Base-by-base conservation (phyloP, 2,113 vertebrate species). In the Nibea albiflora region DNA sequence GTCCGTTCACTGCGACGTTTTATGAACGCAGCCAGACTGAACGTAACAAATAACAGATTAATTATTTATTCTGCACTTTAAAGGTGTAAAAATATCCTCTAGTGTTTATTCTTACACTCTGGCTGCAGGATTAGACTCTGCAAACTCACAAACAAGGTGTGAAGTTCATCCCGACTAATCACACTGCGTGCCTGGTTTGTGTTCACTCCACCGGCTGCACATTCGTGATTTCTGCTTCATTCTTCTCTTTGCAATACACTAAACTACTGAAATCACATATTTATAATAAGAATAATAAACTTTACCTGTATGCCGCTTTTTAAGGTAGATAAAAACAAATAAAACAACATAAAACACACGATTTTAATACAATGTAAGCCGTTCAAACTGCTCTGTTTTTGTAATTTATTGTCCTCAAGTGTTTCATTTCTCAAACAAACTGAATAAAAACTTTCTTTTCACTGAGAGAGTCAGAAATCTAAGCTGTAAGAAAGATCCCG, bases 91-190 rank as follows among this genome's bases (percentile, higher is more conserved):
- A 69, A 60, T 26, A 76, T 53, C 73, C 22, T 22, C 26, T 2
- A 0, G 12, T 19, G 42, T 68, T 17, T 70, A 0, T 73, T 69
- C 68, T 73, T 46, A 31, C 28, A 12, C 16, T n/a, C n/a, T n/a
- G n/a, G n/a, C n/a, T 47, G 15, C 7, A 64, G 64, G 78, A 84
- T 84, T 58, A 44, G 16, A 81, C 42, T 78, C 5, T 28, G 49
- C 42, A 62, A 58, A 70, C 46, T 74, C 65, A 76, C 22, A 20
- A 63, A 12, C 44, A 46, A 49, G 57, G 47, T 75, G 24, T 42
- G 31, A 42, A 31, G 42, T 35, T 75, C 24, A n/a, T 11, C 56
- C 8, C 9, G 42, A 58, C 11, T 54, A 19, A 26, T 24, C 31
- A 57, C 42, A 67, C 35, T 15, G 52, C 46, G 22, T 8, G 56